Percentiles rank a stretch among this genome's conserved stretches.
phyloP scores from a whole-genome alignment of 2,113 vertebrate genomes.

The Cranoglanis bouderius region DNA sequence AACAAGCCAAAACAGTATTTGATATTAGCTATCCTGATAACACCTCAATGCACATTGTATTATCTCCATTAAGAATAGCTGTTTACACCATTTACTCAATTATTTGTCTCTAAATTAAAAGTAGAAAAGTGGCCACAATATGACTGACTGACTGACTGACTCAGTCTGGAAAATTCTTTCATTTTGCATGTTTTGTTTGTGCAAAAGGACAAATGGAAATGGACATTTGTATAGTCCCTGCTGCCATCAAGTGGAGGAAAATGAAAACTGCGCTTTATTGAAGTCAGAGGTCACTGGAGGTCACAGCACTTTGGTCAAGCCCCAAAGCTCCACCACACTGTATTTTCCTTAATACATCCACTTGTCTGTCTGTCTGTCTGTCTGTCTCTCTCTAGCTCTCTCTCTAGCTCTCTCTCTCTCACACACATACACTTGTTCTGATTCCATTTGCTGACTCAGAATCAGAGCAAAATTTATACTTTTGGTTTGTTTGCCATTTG shows the following conservation, averaged over 20 bases:
- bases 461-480: background rate
- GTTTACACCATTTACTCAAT: background rate
- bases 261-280: conserved; percentile 12
- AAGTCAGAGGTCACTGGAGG: conserved; percentile 19
- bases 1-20: background rate
- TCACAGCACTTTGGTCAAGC: background rate
- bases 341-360: background rate
- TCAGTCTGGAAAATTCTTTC: background rate
- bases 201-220: background rate
- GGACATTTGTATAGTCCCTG: conserved; percentile 29
- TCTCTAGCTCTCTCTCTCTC: background rate
- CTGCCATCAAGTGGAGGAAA: conserved; percentile 50
- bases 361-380: background rate
- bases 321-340: background rate
- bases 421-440: background rate
- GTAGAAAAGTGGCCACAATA: background rate
- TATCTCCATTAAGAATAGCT: background rate
- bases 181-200: background rate
- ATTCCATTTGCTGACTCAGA: background rate
- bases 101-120: background rate
- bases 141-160: background rate
- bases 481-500: background rate
- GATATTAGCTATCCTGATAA: background rate
- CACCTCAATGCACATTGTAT: background rate
- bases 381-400: background rate